Evolutionary conservation across 2,113 vertebrate genomes (phyloP).

Genomic region (Diphyllodes magnificus): DNA sequence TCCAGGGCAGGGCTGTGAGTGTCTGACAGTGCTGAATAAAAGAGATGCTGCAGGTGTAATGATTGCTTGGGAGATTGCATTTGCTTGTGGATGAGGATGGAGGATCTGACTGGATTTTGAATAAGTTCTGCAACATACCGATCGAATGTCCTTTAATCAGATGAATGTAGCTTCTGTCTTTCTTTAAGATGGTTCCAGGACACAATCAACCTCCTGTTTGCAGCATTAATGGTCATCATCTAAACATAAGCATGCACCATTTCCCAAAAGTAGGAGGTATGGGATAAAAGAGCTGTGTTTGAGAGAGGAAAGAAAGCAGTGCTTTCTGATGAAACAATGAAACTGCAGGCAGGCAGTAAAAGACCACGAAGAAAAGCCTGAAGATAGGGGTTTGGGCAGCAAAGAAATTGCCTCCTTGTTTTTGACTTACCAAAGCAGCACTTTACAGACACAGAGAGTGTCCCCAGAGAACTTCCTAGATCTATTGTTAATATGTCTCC

Average conservation of each 20-base stretch:
- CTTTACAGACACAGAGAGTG: not conserved
- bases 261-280: not conserved
- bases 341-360: not conserved
- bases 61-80: not conserved
- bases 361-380: not conserved
- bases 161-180: not conserved
- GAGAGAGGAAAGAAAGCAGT: not conserved
- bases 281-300: not conserved
- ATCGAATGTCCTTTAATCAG: not conserved
- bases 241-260: not conserved
- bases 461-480: not conserved
- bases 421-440: not conserved
- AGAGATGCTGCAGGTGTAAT: slow-evolving; percentile 14
- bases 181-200: not conserved
- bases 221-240: not conserved
- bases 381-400: not conserved
- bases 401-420: not conserved
- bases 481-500: not conserved
- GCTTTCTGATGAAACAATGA: not conserved
- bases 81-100: not conserved
- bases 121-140: not conserved
- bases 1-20: not conserved
- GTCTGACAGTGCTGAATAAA: not conserved
- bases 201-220: not conserved
- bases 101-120: slow-evolving; percentile 28